These are phyloP conservation scores for Silvanus unidentatus DNA, from an alignment of 2,888 invertebrate genomes.

Conservation along the genomic window DNA sequence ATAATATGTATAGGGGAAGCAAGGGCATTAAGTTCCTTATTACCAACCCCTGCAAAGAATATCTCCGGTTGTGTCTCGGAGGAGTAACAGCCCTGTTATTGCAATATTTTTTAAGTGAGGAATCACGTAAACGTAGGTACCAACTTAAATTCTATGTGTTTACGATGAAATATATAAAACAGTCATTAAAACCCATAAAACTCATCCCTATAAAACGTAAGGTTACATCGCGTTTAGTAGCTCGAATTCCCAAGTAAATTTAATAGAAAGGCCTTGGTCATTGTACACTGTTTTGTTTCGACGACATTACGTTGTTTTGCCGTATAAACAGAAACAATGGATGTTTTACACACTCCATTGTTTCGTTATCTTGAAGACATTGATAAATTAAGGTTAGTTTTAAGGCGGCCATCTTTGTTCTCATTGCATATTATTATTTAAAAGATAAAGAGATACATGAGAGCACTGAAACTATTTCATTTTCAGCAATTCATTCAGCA, in stretches of 20 bases:
- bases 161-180: slow-evolving; percentile 18
- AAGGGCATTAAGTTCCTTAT: no score
- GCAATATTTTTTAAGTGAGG: no score
- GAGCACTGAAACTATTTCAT: slow-evolving; percentile 21
- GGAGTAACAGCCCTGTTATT: no score
- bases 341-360: slow-evolving; percentile 49
- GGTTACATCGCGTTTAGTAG: slow-evolving; percentile 29
- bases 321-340: slow-evolving; percentile 46
- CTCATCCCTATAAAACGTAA: slow-evolving; percentile 31
- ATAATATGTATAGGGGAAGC: no score
- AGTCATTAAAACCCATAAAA: slow-evolving; percentile 28
- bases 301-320: slow-evolving; percentile 44
- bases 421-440: slow-evolving; percentile 33
- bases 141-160: no score
- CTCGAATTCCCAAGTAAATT: slow-evolving; percentile 38
- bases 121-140: no score
- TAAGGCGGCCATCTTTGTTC: slow-evolving; percentile 47
- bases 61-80: no score
- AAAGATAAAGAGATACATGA: slow-evolving; percentile 32
- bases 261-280: slow-evolving; percentile 43
- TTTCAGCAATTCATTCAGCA: slow-evolving; percentile 21
- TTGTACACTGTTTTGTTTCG: slow-evolving; percentile 43
- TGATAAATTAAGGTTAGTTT: slow-evolving; percentile 50
- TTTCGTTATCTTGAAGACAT: slow-evolving; percentile 50
- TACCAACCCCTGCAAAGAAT: no score